phyloP scores from a whole-genome alignment of 2,888 invertebrate genomes.

The Tineola bisselliella region DNA sequence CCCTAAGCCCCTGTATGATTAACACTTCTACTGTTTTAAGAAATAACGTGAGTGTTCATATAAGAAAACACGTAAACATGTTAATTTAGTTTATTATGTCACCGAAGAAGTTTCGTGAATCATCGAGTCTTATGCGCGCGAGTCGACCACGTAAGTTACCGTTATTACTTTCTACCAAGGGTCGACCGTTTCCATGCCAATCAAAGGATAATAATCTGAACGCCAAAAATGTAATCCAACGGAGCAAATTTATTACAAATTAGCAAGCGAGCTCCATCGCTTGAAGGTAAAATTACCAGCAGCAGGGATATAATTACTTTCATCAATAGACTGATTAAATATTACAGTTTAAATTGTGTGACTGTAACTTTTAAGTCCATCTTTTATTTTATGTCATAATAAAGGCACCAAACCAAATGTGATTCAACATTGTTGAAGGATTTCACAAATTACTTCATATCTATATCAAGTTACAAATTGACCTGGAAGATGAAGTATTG shows the following conservation, averaged over 20 bases:
- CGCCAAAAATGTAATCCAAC: background rate
- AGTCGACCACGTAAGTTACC: constrained; percentile 27
- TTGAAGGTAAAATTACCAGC: background rate
- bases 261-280: background rate
- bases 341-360: too few relatives aligned
- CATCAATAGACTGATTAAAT: background rate
- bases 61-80: constrained; percentile 26
- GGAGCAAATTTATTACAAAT: background rate
- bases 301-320: background rate
- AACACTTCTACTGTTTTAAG: background rate
- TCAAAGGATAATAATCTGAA: constrained; percentile 6
- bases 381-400: too few relatives aligned
- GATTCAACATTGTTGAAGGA: too few relatives aligned
- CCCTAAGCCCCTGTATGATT: background rate
- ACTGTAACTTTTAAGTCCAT: too few relatives aligned
- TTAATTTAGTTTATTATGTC: constrained; percentile 64
- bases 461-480: constrained; percentile 11
- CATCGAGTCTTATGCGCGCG: constrained; percentile 25
- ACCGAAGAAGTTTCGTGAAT: constrained; percentile 56
- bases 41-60: background rate
- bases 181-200: constrained; percentile 10
- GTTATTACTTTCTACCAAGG: constrained; percentile 58
- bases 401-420: too few relatives aligned
- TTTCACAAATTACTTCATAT: background rate
- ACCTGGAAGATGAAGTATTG: constrained; percentile 14